A percentile compares a stretch with the other conserved stretches of the same genome.
phyloP scores from a whole-genome alignment of 2,888 invertebrate species.

The Notodromas monacha region DNA sequence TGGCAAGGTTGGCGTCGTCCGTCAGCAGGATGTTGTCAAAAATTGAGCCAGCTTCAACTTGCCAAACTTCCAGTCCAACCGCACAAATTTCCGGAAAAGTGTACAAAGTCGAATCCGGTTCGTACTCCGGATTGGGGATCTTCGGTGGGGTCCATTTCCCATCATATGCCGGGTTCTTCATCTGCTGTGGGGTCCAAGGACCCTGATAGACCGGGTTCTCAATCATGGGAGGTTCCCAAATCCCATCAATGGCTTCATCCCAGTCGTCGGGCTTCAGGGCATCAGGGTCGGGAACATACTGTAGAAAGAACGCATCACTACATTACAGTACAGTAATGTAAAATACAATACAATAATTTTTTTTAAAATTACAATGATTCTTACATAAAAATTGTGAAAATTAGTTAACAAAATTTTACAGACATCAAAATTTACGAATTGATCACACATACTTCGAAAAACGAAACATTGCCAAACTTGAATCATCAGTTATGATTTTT shows the following conservation, averaged over 20 bases:
- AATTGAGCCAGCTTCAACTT: slow-evolving; percentile 7
- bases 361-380: no score
- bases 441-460: no score
- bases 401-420: no score
- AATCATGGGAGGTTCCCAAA: slow-evolving; percentile 6
- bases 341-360: no score
- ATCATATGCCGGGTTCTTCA: slow-evolving; percentile 6
- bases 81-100: slow-evolving; percentile 1
- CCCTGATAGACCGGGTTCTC: slow-evolving; percentile 6
- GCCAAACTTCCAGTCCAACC: slow-evolving; percentile 6
- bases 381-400: no score
- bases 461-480: no score
- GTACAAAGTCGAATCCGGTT: slow-evolving; percentile 5
- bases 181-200: slow-evolving; percentile 6
- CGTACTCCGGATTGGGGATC: slow-evolving; percentile 6
- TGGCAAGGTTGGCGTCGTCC: slow-evolving; percentile 5
- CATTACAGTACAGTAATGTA: no score
- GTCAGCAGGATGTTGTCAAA: slow-evolving; percentile 7
- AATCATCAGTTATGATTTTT: no score
- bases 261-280: slow-evolving; percentile 7
- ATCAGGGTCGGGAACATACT: slow-evolving; percentile 7
- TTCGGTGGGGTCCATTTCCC: slow-evolving; percentile 7
- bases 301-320: no score
- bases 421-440: no score
- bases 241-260: slow-evolving; percentile 7